Conservation (phyloP, 2,797 vertebrate species). For the Holocentrus rufus region DNA sequence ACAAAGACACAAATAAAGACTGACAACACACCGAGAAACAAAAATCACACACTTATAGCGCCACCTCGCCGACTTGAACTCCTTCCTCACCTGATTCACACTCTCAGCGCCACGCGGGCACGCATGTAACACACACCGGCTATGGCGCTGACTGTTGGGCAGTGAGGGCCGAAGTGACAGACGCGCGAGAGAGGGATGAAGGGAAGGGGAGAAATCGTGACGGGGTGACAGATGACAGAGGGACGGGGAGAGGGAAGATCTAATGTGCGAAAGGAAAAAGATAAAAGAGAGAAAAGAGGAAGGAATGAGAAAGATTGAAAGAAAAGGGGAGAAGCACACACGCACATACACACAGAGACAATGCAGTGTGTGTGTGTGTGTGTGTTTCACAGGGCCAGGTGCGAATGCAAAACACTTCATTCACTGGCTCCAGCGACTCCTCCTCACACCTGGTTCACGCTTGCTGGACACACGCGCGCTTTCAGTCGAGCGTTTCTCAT, state of each 20-base stretch:
- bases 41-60: background rate
- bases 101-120: background rate
- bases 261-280: constrained; percentile 1
- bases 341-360: too few species aligned
- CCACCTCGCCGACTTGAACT: background rate
- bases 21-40: background rate
- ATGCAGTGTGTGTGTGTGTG: too few species aligned
- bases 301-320: too few species aligned
- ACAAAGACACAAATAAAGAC: background rate
- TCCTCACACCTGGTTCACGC: too few species aligned
- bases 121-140: background rate
- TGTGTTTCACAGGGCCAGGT: too few species aligned
- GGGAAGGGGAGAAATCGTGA: constrained; percentile 19
- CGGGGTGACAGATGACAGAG: constrained; percentile 14
- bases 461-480: too few species aligned
- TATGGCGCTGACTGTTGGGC: background rate
- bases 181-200: background rate
- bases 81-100: constrained; percentile 23
- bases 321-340: too few species aligned
- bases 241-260: background rate
- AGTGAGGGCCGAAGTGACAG: background rate
- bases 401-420: too few species aligned
- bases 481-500: too few species aligned
- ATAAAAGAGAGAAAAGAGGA: background rate
- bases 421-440: too few species aligned